Percentiles rank a stretch among this genome's conserved stretches.
These are phyloP conservation scores for Donacobius atricapilla DNA, from an alignment of 2,113 vertebrate species.

Conservation along the genomic window DNA sequence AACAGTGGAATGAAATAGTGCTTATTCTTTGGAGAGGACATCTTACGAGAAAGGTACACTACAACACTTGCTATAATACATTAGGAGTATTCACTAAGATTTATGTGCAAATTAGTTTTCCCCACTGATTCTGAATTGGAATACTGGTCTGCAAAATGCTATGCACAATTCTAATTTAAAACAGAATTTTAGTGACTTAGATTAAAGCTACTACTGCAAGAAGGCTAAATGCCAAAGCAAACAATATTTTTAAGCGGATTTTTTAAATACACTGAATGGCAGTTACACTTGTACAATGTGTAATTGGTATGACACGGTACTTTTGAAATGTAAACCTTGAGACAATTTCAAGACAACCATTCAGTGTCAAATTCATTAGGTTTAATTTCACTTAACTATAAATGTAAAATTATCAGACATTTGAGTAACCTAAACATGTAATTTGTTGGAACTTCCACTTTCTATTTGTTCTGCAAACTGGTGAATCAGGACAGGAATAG, in stretches of 20 bases:
- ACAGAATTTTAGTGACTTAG: neutral
- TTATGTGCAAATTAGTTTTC: neutral
- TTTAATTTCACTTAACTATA: neutral
- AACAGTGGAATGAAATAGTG: neutral
- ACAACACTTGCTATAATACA: neutral
- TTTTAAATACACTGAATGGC: neutral
- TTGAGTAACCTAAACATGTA: neutral
- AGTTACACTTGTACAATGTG: neutral
- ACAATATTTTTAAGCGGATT: neutral
- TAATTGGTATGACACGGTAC: neutral
- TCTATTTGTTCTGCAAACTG: neutral
- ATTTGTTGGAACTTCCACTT: neutral
- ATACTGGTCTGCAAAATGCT: neutral
- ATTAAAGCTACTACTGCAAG: neutral
- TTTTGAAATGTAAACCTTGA: neutral
- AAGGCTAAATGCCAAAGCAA: neutral
- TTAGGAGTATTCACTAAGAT: neutral
- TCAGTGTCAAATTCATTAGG: neutral
- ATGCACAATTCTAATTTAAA: neutral
- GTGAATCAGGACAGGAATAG: neutral
- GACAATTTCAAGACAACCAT: neutral
- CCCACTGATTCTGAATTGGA: neutral
- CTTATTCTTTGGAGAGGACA: neutral
- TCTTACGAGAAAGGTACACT: neutral
- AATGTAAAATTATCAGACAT: neutral